Percentiles rank a stretch among this genome's conserved stretches.
These are phyloP conservation scores for Bostrychus sinensis DNA, from an alignment of 2,113 vertebrate species.

Conservation along the genomic window DNA sequence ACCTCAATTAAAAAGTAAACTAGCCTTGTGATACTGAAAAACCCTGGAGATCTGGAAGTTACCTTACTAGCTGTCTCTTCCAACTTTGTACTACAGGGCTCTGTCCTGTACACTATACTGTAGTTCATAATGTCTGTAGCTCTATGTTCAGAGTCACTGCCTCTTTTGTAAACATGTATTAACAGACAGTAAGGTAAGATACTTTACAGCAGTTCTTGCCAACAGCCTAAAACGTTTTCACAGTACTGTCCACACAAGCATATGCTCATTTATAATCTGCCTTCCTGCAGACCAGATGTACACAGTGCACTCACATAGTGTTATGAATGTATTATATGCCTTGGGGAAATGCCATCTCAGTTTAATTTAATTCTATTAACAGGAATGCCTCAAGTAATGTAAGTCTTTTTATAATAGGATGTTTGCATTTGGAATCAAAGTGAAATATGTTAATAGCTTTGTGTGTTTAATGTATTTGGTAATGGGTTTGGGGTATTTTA, in stretches of 20 bases:
- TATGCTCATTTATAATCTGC: constrained; percentile 32
- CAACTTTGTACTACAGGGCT: background rate
- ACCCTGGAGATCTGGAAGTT: background rate
- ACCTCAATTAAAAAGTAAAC: background rate
- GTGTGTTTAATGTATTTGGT: constrained; percentile 16
- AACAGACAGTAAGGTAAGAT: background rate
- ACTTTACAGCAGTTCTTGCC: background rate
- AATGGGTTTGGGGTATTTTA: constrained; percentile 41
- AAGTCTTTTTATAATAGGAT: constrained; percentile 29
- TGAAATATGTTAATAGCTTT: constrained; percentile 42
- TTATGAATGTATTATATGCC: constrained; percentile 78
- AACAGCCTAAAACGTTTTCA: background rate
- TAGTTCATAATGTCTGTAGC: background rate
- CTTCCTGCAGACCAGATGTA: constrained; percentile 41
- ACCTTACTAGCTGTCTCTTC: background rate
- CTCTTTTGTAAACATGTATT: constrained; percentile 1
- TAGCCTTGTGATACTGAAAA: background rate
- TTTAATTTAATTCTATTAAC: constrained; percentile 54
- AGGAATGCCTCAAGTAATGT: constrained; percentile 50
- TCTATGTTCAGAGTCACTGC: too few relatives aligned
- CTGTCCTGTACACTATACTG: background rate
- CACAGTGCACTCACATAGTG: constrained; percentile 48
- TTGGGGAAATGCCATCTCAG: constrained; percentile 61
- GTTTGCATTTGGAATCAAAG: constrained; percentile 25
- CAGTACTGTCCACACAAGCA: constrained; percentile 6